Evolutionary conservation across 2,797 vertebrate species (phyloP).

Genomic region (Chrysocyon brachyurus): DNA sequence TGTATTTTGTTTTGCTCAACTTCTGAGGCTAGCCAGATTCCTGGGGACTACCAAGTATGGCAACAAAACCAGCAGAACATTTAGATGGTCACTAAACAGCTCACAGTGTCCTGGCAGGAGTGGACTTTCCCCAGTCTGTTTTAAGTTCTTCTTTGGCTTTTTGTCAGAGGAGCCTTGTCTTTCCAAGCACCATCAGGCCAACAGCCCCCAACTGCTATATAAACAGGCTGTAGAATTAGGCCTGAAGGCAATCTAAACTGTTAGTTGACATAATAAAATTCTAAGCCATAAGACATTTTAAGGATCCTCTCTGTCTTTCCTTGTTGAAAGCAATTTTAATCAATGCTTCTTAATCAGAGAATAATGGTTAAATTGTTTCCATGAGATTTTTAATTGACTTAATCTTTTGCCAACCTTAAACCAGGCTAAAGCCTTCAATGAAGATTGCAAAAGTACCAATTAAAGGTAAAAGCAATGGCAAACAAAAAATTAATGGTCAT

Average conservation of each 20-base stretch:
- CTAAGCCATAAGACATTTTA: slow-evolving; percentile 54
- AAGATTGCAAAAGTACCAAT: slow-evolving; percentile 36
- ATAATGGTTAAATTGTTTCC: slow-evolving; percentile 62
- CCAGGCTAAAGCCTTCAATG: slow-evolving; percentile 51
- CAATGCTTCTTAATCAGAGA: slow-evolving; percentile 62
- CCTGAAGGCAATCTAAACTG: slow-evolving; percentile 65
- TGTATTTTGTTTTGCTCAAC: slow-evolving; percentile 78
- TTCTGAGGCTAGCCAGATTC: slow-evolving; percentile 78
- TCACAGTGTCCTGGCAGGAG: slow-evolving; percentile 70
- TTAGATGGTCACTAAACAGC: slow-evolving; percentile 68
- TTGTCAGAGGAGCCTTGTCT: slow-evolving; percentile 50
- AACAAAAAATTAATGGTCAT: slow-evolving; percentile 52
- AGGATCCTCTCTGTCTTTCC: slow-evolving; percentile 46
- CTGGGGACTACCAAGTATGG: slow-evolving; percentile 76
- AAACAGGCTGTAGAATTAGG: slow-evolving; percentile 60
- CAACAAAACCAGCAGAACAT: slow-evolving; percentile 59
- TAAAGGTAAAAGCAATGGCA: slow-evolving; percentile 62
- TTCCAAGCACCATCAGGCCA: neutral
- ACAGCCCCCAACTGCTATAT: neutral
- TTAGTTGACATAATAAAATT: slow-evolving; percentile 59
- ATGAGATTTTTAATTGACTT: slow-evolving; percentile 68
- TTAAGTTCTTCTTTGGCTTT: slow-evolving; percentile 72
- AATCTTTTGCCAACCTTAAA: slow-evolving; percentile 63
- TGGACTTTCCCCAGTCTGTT: slow-evolving; percentile 18
- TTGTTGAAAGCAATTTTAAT: slow-evolving; percentile 74